phyloP scores from a whole-genome alignment of 2,888 invertebrate species.

The Eudemis profundana region DNA sequence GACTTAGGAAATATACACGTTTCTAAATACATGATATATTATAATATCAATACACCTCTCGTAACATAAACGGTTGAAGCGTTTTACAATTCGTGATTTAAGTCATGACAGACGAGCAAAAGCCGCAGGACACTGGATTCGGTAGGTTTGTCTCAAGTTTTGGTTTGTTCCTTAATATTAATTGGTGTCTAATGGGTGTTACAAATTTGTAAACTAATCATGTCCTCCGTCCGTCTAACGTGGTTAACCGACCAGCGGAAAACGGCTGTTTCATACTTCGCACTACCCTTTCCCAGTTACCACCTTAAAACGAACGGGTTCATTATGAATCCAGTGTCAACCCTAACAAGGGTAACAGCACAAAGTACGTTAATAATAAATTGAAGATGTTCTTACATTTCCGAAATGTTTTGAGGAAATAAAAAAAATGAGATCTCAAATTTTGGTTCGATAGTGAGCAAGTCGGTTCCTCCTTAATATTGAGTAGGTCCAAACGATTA shows the following conservation, averaged over 20 bases:
- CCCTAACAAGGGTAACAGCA: constrained; percentile 7
- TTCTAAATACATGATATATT: constrained; percentile 36
- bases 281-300: background rate
- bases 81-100: constrained; percentile 23
- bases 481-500: constrained; percentile 66
- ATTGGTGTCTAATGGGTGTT: constrained; percentile 1
- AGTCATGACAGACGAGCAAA: constrained; percentile 33
- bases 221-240: background rate
- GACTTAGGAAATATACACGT: constrained; percentile 38
- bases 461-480: constrained; percentile 74
- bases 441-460: constrained; percentile 81
- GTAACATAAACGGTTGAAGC: constrained; percentile 24
- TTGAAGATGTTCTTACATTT: constrained; percentile 36
- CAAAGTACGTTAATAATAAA: constrained; percentile 21
- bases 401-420: constrained; percentile 39
- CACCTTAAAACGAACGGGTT: background rate
- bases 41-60: constrained; percentile 36
- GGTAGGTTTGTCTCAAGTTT: background rate
- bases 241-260: background rate
- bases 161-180: constrained; percentile 3
- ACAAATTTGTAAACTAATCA: background rate
- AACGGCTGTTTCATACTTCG: background rate
- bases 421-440: constrained; percentile 79
- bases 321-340: constrained; percentile 16
- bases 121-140: constrained; percentile 33